Evolutionary conservation across 2,113 vertebrate species (phyloP).

Genomic region (Phasianus colchicus): DNA sequence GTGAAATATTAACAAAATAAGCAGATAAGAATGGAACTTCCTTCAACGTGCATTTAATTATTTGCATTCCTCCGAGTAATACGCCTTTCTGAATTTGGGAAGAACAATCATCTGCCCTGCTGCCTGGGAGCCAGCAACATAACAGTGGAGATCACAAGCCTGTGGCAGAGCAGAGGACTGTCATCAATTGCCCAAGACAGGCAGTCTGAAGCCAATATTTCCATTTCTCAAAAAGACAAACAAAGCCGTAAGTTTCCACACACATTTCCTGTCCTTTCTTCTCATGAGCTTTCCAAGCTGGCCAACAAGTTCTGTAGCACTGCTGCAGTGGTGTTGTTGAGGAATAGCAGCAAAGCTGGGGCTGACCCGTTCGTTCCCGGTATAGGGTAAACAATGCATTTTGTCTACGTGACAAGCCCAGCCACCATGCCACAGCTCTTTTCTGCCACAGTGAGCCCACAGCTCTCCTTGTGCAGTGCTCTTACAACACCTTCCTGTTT

Average conservation of each 20-base stretch:
- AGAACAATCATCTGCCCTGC: not conserved
- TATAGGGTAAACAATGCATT: not conserved
- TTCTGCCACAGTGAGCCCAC: not conserved
- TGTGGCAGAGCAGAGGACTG: not conserved
- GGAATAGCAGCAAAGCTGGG: not conserved
- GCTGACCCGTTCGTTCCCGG: not conserved
- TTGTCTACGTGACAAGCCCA: not conserved
- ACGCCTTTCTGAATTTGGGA: not conserved
- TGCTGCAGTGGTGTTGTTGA: not conserved
- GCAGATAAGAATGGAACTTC: not conserved
- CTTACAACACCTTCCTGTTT: not conserved
- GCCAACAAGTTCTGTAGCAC: not conserved
- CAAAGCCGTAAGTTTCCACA: constrained; percentile 14
- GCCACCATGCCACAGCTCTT: not conserved
- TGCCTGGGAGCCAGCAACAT: not conserved
- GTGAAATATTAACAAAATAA: not conserved
- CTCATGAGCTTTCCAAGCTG: rapidly evolving
- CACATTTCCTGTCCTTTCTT: not conserved
- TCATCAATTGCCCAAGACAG: constrained; percentile 4
- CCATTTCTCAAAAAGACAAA: not conserved
- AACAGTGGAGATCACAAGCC: not conserved
- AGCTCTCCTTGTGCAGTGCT: not conserved
- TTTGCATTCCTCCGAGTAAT: not conserved
- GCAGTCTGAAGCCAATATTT: not conserved
- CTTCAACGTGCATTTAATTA: not conserved